These are phyloP conservation scores for Anoncus sp. DNA, from an alignment of 2,888 invertebrate species.

Conservation along the genomic window DNA sequence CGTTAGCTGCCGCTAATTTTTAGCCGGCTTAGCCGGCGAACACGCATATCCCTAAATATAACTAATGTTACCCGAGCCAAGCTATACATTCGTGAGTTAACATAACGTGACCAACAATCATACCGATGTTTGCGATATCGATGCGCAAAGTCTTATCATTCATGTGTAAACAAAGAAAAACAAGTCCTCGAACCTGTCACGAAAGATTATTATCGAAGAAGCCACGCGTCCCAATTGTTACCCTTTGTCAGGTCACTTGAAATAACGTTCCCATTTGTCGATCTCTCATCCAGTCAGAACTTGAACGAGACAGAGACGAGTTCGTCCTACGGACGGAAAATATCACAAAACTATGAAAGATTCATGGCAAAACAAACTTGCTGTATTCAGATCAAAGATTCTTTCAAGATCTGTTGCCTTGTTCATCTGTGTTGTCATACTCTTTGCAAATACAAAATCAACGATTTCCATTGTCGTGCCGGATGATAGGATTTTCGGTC, in stretches of 20 bases:
- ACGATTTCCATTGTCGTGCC: conserved; percentile 45
- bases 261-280: not conserved
- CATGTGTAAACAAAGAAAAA: conserved; percentile 8
- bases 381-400: not conserved
- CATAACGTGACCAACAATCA: conserved; percentile 12
- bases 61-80: conserved; percentile 7
- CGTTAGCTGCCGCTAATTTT: too few relatives aligned
- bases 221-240: conserved; percentile 21
- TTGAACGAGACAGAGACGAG: conserved; percentile 15
- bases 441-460: not conserved
- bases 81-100: conserved; percentile 28
- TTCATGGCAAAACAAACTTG: not conserved
- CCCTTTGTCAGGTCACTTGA: not conserved
- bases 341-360: conserved; percentile 16
- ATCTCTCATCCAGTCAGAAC: conserved; percentile 23
- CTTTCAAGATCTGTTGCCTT: not conserved
- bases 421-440: not conserved
- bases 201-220: conserved; percentile 33
- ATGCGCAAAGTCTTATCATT: conserved; percentile 41
- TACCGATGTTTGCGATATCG: conserved; percentile 33
- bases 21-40: too few relatives aligned
- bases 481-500: not conserved
- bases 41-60: too few relatives aligned
- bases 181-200: conserved; percentile 10
- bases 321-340: not conserved